Evolutionary conservation across 2,797 vertebrate genomes (phyloP), one percentile per base, ranked within the genome.

Genomic region (Lerista edwardsae): DNA sequence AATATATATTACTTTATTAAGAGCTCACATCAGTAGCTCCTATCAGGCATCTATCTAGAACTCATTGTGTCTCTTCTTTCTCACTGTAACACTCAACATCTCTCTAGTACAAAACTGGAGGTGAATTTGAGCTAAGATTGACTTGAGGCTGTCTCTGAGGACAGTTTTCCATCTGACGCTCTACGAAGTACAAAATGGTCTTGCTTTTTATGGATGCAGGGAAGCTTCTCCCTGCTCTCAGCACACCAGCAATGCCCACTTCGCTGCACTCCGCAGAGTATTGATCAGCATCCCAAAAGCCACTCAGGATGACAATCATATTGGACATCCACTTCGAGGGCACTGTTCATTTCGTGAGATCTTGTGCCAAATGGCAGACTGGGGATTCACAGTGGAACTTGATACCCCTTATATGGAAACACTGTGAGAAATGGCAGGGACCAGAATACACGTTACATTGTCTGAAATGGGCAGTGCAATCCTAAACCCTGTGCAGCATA

Each of bases 1-100:
- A 67, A 55, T 76, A 80, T 84, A 71, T 84, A 76, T 80, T 83
- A 74, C 71, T 87, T 87, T 86, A 83, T 83, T 87, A 87, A 84
- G 77, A 80, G 57, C 78, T 87, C 78, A 80, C 59, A 81, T 81
- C 82, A 72, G 59, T 73, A 77, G n/a, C 73, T 78, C 14, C 1
- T 77, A 11, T 44, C 29, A 65, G 44, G 79, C 1, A 27, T 59
- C 69, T 23, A 78, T 47, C 51, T 61, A 14, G 17, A 51, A 59
- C 82, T 71, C 19, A 72, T 62, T 61, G 31, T 68, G 31, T 31
- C 23, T 80, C 51, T 76, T 71, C 62, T 82, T 83, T 36, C 27
- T 83, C 64, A 75, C 5, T 8, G 23, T 23, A 84, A 29, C 57
- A 84, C 23, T 6, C 75, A 86, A 31, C 55, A 68, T 41, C 62